Conservation (phyloP, 2,888 invertebrate genomes). For the Muscina levida region DNA sequence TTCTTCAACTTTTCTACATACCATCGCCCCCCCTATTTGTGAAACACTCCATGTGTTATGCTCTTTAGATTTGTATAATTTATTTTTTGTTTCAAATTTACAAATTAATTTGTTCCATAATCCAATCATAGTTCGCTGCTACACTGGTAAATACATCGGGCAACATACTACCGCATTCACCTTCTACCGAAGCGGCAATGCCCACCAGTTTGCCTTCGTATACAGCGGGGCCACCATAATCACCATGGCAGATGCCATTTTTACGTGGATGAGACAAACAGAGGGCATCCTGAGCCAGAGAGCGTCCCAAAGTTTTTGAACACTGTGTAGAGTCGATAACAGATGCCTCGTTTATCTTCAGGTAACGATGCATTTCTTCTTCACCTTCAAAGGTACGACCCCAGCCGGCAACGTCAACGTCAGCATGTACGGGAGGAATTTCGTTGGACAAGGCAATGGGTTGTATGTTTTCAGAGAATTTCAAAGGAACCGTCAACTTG, state of each 20-base stretch:
- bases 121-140: slow-evolving; percentile 70
- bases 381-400: slow-evolving; percentile 69
- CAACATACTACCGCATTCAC: slow-evolving; percentile 72
- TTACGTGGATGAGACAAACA: no score
- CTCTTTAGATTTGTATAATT: no score
- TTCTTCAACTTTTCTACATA: no score
- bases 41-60: no score
- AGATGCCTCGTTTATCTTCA: slow-evolving; percentile 59
- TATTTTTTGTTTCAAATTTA: slow-evolving; percentile 21
- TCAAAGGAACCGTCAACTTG: slow-evolving; percentile 66
- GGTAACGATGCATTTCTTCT: slow-evolving; percentile 65
- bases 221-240: no score
- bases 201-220: slow-evolving; percentile 70
- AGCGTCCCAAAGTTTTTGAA: no score
- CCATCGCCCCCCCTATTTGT: no score
- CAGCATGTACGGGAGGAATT: slow-evolving; percentile 65
- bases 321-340: slow-evolving; percentile 66
- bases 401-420: slow-evolving; percentile 74
- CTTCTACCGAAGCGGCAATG: slow-evolving; percentile 71
- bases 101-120: slow-evolving; percentile 65
- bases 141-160: slow-evolving; percentile 74
- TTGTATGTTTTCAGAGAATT: slow-evolving; percentile 68
- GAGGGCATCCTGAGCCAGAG: no score
- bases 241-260: no score
- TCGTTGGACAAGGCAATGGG: slow-evolving; percentile 68